phyloP scores from a whole-genome alignment of 2,113 vertebrate species.

The Varanus komodoensis region DNA sequence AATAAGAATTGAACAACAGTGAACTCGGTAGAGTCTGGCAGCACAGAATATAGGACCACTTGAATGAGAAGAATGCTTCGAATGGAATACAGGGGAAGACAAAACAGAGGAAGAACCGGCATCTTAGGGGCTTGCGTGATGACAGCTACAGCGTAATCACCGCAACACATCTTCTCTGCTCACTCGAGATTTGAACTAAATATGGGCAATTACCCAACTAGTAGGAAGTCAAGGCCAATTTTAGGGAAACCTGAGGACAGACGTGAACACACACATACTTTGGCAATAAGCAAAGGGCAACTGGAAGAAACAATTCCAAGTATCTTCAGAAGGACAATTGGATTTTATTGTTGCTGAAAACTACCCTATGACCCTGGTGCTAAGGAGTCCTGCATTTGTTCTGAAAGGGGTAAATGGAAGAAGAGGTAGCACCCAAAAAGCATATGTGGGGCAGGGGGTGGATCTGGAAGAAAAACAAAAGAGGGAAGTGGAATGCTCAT shows the following conservation, averaged over 20 bases:
- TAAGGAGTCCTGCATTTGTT: background rate
- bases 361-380: background rate
- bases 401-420: background rate
- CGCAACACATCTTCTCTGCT: accelerated
- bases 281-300: background rate
- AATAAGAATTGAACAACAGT: conserved; percentile 57
- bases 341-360: background rate
- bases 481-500: accelerated
- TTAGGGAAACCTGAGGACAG: accelerated
- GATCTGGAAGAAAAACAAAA: background rate
- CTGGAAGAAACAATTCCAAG: accelerated
- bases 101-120: background rate
- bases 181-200: accelerated
- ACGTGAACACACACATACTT: accelerated
- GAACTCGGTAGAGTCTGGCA: conserved; percentile 40
- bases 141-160: accelerated
- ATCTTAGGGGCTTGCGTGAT: background rate
- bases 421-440: background rate
- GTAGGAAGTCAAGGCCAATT: background rate
- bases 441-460: background rate
- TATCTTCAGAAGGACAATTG: accelerated
- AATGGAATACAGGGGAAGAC: background rate
- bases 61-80: background rate
- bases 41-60: background rate
- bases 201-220: accelerated